Evolutionary conservation across 2,888 invertebrate species (phyloP), one percentile per base, ranked within the genome.

Genomic region (Ochropacha duplaris): DNA sequence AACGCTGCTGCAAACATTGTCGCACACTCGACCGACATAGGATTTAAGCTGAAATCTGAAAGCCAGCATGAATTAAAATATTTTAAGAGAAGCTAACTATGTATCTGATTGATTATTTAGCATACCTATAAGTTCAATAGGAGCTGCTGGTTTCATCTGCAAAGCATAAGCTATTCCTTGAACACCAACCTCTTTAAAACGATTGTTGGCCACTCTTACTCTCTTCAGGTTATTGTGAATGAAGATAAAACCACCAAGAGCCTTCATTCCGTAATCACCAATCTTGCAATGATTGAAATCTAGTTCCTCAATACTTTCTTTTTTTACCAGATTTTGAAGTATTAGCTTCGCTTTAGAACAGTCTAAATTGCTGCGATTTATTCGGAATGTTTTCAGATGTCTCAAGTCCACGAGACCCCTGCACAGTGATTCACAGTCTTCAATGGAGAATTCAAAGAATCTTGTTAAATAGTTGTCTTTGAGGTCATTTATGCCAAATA

Each of bases 251-350:
- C 94, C 94, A 0, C 94, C 95, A 2, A 95, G 83, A 19, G 95
- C 95, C 58, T 94, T 90, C 71, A 95, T 94, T 0, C 95, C 95
- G 51, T 90, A 87, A 74, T 95, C 94, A 2, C 92, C 94, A 54
- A 95, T 94, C 67, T 94, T 92, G 75, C 95, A 95, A 74, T 95
- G 94, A 60, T 95, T 95, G 54, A 96, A 93, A 78, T 95, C 94
- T 34, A 96, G 72, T 70, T 94, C 94, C 62, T 93, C 90, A 31
- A 95, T 81, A 67, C 89, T 81, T 61, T 87, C 89, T 64, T 92
- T 90, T 62, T 92, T 93, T 0, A 88, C 83, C 22, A 93, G 80
- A 64, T 93, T 88, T 72, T 94, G 94, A 28, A 95, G 86, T 50
- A 96, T 87, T 1, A 94, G 80, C 58, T 94, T 94, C 0, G 92